These are phyloP conservation scores for Patella caerulea DNA, from an alignment of 2,888 invertebrate species.

Conservation along the genomic window DNA sequence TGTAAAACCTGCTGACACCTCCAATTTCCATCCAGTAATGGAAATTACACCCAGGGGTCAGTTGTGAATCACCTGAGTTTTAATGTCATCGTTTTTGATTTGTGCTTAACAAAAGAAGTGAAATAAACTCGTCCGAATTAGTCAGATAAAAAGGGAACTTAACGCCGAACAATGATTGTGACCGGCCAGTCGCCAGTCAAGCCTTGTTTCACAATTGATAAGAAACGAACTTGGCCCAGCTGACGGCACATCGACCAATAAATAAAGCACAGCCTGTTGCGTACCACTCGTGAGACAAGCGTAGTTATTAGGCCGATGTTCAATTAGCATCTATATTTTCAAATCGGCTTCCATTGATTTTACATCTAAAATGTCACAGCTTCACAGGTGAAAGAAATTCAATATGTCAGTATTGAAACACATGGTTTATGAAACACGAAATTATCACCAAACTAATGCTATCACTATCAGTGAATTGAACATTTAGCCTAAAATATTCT, in stretches of 20 bases:
- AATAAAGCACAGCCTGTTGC: constrained; percentile 2
- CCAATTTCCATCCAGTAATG: neutral
- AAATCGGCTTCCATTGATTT: neutral
- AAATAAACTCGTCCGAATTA: too few relatives aligned
- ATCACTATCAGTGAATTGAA: too few relatives aligned
- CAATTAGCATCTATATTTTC: constrained; percentile 7
- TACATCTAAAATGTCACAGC: neutral
- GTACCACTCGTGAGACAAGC: neutral
- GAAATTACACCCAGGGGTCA: neutral
- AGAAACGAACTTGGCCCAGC: constrained; percentile 1
- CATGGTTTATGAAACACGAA: neutral
- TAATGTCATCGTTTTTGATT: too few relatives aligned
- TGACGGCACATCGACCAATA: constrained; percentile 4
- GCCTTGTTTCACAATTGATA: constrained; percentile 10
- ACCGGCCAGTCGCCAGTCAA: neutral
- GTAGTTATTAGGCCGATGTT: neutral
- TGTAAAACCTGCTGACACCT: neutral
- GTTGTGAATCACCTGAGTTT: too few relatives aligned
- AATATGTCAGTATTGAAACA: neutral
- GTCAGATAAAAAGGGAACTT: too few relatives aligned
- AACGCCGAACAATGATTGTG: neutral
- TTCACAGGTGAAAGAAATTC: neutral
- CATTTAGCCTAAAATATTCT: too few relatives aligned
- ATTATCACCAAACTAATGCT: too few relatives aligned
- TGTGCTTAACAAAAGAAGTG: too few relatives aligned